Percentiles rank a stretch among this genome's conserved stretches.
phyloP scores from a whole-genome alignment of 2,113 vertebrate genomes.

The Rafetus swinhoei region DNA sequence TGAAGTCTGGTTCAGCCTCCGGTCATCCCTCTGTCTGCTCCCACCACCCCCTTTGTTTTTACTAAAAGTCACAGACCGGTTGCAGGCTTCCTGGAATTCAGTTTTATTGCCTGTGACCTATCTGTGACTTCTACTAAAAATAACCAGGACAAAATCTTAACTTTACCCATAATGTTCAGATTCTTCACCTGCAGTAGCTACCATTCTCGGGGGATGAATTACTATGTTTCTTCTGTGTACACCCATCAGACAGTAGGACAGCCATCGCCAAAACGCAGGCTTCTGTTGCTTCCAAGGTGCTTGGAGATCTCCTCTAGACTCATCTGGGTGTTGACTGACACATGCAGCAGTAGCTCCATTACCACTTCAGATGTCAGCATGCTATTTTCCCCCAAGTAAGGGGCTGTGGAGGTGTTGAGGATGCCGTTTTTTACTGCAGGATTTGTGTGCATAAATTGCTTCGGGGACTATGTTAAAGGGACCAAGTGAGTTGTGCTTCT shows the following conservation, averaged over 20 bases:
- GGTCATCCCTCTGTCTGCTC: no score
- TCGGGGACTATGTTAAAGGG: not conserved
- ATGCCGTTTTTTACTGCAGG: not conserved
- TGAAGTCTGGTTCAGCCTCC: no score
- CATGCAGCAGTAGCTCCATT: slow-evolving; percentile 19
- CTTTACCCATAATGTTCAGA: not conserved
- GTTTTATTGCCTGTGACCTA: no score
- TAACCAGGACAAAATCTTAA: no score
- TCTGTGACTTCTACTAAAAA: no score
- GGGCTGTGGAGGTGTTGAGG: not conserved
- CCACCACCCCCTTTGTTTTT: no score
- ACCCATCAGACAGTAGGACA: not conserved
- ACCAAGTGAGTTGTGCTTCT: not conserved
- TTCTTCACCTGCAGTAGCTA: not conserved
- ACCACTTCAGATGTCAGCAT: slow-evolving; percentile 47
- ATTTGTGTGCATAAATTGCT: not conserved
- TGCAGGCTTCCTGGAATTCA: no score
- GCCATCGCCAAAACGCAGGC: not conserved
- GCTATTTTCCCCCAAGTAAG: not conserved
- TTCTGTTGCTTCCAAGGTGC: not conserved
- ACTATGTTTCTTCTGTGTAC: not conserved
- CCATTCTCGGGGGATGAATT: not conserved
- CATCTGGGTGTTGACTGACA: slow-evolving; percentile 44
- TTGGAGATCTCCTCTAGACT: not conserved
- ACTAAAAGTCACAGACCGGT: no score